Evolutionary conservation across 2,113 vertebrate species (phyloP), one percentile per base, ranked within the genome.

Genomic region (Numenius arquata): DNA sequence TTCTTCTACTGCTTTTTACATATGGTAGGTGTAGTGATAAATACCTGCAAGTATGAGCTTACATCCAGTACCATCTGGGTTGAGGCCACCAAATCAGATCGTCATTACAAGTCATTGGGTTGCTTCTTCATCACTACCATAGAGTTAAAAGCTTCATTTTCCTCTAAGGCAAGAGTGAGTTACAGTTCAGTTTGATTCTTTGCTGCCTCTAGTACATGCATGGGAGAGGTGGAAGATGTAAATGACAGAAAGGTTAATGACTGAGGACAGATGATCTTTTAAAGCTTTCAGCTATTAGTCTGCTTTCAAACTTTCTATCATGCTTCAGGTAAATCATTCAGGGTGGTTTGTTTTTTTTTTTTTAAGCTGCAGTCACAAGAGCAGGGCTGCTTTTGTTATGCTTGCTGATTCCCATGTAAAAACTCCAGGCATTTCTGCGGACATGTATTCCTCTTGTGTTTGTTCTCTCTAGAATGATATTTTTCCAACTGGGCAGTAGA

Each of bases 181-280:
- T 3, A 5, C 85, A 88, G 85, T 52, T 92, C 58, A 92, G 48
- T 83, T 79, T 66, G 73, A 68, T 95, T 93, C 38, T 75, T 82
- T 78, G 65, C 25, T 61, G 45, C 22, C 36, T 70, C 7, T 71
- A 45, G 20, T 70, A 79, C 7, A 32, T 55, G 22, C 66, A 79
- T 75, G 38, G 62, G 73, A 70, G 75, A 93, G 66, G 50, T 32
- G 18, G 29, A 71, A 91, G 88, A 79, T 56, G 32, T 75, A 92
- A 93, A 81, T 89, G 91, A 94, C 77, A 95, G 83, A 88, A 94
- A 93, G 84, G 89, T 94, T 95, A 96, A 92, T 68, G 61, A 85
- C 52, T 53, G 38, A 89, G 26, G 61, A 92, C 74, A 90, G 76
- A 56, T 61, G 76, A 89, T 93, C 56, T 86, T 89, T 90, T 88